phyloP scores from a whole-genome alignment of 2,113 vertebrate genomes.

The Hypanus sabinus region DNA sequence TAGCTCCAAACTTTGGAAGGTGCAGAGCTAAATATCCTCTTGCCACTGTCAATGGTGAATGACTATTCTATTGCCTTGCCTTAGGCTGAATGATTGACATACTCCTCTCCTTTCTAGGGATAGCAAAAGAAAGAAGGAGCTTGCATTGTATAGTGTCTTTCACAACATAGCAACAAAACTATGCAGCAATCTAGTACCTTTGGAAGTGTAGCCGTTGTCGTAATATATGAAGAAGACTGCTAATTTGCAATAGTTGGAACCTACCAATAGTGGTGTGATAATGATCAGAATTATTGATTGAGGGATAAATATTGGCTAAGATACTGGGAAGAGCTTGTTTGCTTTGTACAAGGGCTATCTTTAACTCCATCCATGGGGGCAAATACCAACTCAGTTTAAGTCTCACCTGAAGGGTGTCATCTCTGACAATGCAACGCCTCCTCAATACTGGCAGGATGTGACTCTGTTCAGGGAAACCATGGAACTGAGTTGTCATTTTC shows the following conservation, averaged over 20 bases:
- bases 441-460: neutral
- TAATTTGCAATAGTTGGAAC: neutral
- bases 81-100: neutral
- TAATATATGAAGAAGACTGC: neutral
- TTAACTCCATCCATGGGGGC: neutral
- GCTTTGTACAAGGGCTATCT: no score
- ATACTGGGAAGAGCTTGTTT: no score
- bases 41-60: neutral
- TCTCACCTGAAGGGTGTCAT: no score
- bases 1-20: no score
- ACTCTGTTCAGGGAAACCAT: neutral
- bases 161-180: neutral
- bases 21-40: neutral
- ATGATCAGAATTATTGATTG: no score
- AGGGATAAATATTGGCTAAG: no score
- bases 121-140: neutral
- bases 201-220: neutral
- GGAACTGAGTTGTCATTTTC: neutral
- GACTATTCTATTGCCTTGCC: neutral
- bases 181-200: neutral
- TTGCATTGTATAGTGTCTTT: neutral
- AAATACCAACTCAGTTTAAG: neutral
- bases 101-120: neutral
- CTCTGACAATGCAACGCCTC: no score
- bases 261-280: neutral